Evolutionary conservation across 1,140 invertebrate genomes (phyloP).

Genomic region (Lordiphosa stackelbergi): DNA sequence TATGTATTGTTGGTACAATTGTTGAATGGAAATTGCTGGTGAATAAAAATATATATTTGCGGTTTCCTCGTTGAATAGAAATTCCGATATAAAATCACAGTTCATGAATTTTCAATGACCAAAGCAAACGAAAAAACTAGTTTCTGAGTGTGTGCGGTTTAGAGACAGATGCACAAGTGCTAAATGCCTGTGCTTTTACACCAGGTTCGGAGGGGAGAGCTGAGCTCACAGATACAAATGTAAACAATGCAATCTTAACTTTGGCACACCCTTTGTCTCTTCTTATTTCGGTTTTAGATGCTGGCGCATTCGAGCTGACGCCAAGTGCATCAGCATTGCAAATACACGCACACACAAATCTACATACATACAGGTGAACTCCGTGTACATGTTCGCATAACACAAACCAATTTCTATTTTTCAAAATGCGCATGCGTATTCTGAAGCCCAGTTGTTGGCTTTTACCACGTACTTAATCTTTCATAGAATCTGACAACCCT

Average conservation of each 20-base stretch:
- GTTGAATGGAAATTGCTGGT: background rate
- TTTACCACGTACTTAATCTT: too few species aligned
- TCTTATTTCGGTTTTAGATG: slow-evolving; percentile 14
- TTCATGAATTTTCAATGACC: slow-evolving; percentile 5
- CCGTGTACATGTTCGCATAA: slow-evolving; percentile 3
- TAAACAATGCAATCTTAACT: slow-evolving; percentile 51
- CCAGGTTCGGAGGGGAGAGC: slow-evolving; percentile 9
- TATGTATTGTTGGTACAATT: slow-evolving; percentile 6
- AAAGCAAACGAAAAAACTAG: slow-evolving; percentile 41
- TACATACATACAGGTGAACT: slow-evolving; percentile 19
- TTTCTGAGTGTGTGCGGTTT: slow-evolving; percentile 19
- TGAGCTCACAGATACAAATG: slow-evolving; percentile 28
- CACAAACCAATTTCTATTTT: slow-evolving; percentile 7
- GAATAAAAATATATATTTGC: background rate
- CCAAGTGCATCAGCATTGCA: slow-evolving; percentile 44
- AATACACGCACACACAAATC: slow-evolving; percentile 37
- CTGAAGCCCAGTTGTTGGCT: too few species aligned
- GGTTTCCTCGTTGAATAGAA: background rate
- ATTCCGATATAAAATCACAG: background rate
- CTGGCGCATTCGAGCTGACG: slow-evolving; percentile 40
- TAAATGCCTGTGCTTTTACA: slow-evolving; percentile 15
- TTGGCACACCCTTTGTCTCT: slow-evolving; percentile 21
- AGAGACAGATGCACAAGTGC: slow-evolving; percentile 46
- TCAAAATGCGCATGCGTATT: slow-evolving; percentile 36
- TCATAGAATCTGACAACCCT: too few species aligned